Percentiles rank a stretch among this genome's conserved stretches.
phyloP scores from a whole-genome alignment of 1,140 invertebrate genomes.

The Sipha flava region DNA sequence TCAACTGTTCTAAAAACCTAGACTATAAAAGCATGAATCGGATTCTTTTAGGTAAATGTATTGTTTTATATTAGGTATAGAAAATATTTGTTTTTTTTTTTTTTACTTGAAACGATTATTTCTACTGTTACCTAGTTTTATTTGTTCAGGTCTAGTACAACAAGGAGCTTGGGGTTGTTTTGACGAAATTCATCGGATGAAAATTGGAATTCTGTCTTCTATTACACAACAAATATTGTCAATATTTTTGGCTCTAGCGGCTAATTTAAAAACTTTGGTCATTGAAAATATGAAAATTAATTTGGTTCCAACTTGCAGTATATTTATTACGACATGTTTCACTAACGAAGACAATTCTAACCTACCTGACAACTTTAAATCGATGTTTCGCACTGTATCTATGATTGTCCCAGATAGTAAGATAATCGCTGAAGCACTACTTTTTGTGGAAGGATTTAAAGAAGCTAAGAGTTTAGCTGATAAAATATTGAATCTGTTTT shows the following conservation, averaged over 20 bases:
- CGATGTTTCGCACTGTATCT: constrained; percentile 82
- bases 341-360: constrained; percentile 73
- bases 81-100: not conserved
- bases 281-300: constrained; percentile 88
- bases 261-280: constrained; percentile 68
- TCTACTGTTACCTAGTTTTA: not conserved
- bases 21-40: constrained; percentile 78
- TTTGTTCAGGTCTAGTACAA: constrained; percentile 53
- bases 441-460: constrained; percentile 82
- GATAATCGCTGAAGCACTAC: constrained; percentile 85
- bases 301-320: constrained; percentile 78
- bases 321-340: constrained; percentile 94
- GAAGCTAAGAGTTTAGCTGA: constrained; percentile 64
- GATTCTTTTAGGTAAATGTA: not conserved
- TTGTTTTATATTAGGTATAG: too few relatives aligned
- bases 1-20: constrained; percentile 87
- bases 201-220: constrained; percentile 84
- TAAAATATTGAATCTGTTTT: constrained; percentile 86
- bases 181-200: constrained; percentile 92
- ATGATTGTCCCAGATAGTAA: constrained; percentile 96
- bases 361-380: constrained; percentile 87
- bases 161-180: constrained; percentile 96
- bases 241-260: constrained; percentile 73
- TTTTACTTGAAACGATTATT: not conserved
- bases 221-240: constrained; percentile 79